Conservation (phyloP, 2,113 vertebrate species). For the Junco hyemalis region DNA sequence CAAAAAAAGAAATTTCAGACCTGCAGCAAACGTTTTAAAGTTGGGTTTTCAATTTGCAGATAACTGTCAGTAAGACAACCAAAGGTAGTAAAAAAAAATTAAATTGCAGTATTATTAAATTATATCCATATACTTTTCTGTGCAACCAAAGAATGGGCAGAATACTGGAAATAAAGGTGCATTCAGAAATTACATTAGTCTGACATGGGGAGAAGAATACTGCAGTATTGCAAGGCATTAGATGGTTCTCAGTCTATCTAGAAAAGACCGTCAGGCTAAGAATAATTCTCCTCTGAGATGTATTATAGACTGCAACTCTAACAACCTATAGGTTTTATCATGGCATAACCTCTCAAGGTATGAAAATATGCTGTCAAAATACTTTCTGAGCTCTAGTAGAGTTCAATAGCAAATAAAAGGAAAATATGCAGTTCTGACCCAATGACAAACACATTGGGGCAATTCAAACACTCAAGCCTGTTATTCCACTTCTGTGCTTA, state of each 20-base stretch:
- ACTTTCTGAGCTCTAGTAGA: background rate
- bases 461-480: conserved; percentile 32
- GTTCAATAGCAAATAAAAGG: background rate
- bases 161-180: background rate
- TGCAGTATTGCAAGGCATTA: background rate
- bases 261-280: background rate
- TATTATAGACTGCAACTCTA: background rate
- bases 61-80: background rate
- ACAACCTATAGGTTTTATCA: background rate
- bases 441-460: conserved; percentile 11
- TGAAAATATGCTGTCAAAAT: background rate
- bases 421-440: background rate
- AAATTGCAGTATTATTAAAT: background rate
- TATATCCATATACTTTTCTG: background rate
- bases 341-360: background rate
- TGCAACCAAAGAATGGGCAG: background rate
- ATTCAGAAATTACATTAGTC: background rate
- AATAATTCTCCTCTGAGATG: background rate
- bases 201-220: background rate
- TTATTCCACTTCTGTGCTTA: background rate
- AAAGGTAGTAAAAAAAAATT: background rate
- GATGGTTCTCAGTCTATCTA: background rate
- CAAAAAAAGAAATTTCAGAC: background rate
- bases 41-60: background rate
- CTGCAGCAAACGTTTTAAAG: background rate